phyloP scores from a whole-genome alignment of 2,888 invertebrate genomes.

The Luperina nickerlii region DNA sequence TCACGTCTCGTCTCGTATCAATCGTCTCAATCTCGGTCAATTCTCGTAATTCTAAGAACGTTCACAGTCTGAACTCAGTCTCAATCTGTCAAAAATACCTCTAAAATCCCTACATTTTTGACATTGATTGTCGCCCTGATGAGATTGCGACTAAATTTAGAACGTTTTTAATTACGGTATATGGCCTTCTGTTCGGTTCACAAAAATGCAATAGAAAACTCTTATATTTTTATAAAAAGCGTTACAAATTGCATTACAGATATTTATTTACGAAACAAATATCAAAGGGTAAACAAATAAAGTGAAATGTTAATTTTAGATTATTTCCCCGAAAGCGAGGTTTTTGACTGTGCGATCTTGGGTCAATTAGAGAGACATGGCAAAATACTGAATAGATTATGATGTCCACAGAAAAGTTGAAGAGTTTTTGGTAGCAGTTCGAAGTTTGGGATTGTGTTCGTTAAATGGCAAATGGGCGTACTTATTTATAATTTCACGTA shows the following conservation, averaged over 20 bases:
- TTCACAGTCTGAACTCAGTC: no score
- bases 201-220: conserved; percentile 9
- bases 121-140: no score
- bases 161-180: no score
- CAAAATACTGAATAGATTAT: not conserved
- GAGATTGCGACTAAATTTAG: no score
- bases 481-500: not conserved
- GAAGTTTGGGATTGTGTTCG: not conserved
- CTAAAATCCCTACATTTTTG: no score
- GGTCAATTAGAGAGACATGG: not conserved
- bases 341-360: not conserved
- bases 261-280: conserved; percentile 26
- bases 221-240: conserved; percentile 4
- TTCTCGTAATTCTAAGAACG: no score
- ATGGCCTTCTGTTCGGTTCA: not conserved
- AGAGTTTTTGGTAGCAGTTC: not conserved
- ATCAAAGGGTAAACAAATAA: conserved; percentile 13
- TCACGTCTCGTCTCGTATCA: no score
- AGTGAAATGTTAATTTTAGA: not conserved
- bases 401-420: not conserved
- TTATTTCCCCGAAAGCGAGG: not conserved
- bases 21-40: no score
- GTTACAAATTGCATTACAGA: conserved; percentile 17
- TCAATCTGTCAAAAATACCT: no score
- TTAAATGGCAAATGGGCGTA: not conserved